phyloP scores from a whole-genome alignment of 2,888 invertebrate genomes.

The Drosophila maculinotata region DNA sequence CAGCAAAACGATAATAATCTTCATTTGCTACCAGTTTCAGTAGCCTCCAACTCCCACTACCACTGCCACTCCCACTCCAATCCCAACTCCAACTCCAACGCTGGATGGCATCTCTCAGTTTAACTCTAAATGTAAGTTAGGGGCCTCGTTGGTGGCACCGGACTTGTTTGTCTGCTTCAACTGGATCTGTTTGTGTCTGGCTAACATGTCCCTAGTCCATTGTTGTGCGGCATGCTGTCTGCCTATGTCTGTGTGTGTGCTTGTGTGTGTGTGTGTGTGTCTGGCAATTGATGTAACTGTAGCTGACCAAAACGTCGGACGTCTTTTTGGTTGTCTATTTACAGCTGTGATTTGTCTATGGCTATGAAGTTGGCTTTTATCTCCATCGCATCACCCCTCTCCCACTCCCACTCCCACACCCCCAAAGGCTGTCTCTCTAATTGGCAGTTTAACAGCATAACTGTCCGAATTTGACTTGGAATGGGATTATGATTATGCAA shows the following conservation, averaged over 20 bases:
- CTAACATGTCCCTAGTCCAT: conserved; percentile 73
- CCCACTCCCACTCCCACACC: background rate
- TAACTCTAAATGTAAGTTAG: conserved; percentile 15
- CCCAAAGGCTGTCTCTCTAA: conserved; percentile 57
- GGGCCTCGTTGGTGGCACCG: background rate
- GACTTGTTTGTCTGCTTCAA: conserved; percentile 40
- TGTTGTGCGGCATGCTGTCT: conserved; percentile 55
- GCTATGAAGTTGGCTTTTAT: conserved; percentile 2
- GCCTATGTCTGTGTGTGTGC: conserved; percentile 23
- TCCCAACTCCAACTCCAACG: too few species aligned
- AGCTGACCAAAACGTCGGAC: conserved; percentile 60
- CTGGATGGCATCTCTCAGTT: too few species aligned
- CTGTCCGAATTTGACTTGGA: conserved; percentile 53
- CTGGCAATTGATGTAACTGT: conserved; percentile 75
- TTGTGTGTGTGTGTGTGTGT: conserved; percentile 31
- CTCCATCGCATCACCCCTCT: background rate
- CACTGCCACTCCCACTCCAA: too few species aligned
- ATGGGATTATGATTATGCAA: conserved; percentile 62
- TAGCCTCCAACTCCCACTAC: conserved; percentile 12
- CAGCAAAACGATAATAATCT: conserved; percentile 76
- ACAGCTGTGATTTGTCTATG: conserved; percentile 71
- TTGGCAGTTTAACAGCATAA: conserved; percentile 72
- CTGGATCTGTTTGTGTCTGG: conserved; percentile 62
- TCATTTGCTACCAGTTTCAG: conserved; percentile 51
- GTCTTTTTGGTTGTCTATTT: conserved; percentile 79